Evolutionary conservation across 1,140 invertebrate genomes (phyloP).

Genomic region (Eumaeus atala): DNA sequence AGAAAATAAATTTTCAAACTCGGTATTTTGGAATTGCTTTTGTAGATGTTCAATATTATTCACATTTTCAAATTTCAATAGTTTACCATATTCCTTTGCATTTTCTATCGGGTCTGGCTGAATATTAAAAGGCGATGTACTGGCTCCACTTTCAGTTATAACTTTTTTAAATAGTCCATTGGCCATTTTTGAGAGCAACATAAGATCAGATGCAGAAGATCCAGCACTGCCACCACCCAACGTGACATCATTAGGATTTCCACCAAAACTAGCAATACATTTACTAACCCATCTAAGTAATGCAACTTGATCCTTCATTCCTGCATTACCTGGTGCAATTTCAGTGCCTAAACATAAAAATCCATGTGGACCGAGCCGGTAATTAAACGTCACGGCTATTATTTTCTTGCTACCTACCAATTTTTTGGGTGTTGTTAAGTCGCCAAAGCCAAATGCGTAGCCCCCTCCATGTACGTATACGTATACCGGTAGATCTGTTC

Average conservation of each 20-base stretch:
- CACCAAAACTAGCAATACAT: slow-evolving; percentile 44
- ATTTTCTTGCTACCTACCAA: slow-evolving; percentile 29
- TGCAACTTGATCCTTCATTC: slow-evolving; percentile 42
- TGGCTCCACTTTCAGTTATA: slow-evolving; percentile 43
- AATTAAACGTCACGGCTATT: slow-evolving; percentile 37
- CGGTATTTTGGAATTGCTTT: slow-evolving; percentile 41
- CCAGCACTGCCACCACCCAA: slow-evolving; percentile 43
- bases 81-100: slow-evolving; percentile 36
- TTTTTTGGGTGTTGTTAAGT: slow-evolving; percentile 19
- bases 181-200: slow-evolving; percentile 35
- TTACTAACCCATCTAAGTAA: slow-evolving; percentile 38
- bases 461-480: slow-evolving; percentile 38
- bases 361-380: slow-evolving; percentile 26
- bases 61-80: slow-evolving; percentile 29
- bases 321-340: slow-evolving; percentile 35
- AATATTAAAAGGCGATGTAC: slow-evolving; percentile 27
- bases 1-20: slow-evolving; percentile 31
- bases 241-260: slow-evolving; percentile 43
- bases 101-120: slow-evolving; percentile 38
- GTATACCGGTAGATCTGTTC: not conserved
- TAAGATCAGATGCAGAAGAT: slow-evolving; percentile 30
- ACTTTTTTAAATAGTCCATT: slow-evolving; percentile 44
- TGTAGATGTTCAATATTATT: slow-evolving; percentile 37
- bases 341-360: slow-evolving; percentile 32
- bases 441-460: slow-evolving; percentile 27